Conservation (phyloP, 2,113 vertebrate species). For the Callaeas wilsoni region DNA sequence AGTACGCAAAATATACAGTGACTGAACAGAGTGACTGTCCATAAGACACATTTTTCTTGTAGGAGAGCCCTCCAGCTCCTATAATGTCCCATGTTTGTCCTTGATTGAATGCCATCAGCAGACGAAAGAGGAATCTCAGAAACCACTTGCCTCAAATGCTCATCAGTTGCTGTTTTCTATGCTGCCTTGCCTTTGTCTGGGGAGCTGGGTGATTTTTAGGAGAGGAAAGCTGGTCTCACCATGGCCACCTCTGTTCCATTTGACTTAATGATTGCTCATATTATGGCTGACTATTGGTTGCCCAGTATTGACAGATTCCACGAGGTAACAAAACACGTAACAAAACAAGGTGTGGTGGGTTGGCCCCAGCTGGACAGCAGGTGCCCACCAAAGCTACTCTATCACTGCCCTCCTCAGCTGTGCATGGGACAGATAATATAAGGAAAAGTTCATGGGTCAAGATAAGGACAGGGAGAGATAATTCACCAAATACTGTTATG, state of each 20-base stretch:
- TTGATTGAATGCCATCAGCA: not conserved
- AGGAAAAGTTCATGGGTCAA: fast-evolving
- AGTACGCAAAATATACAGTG: not conserved
- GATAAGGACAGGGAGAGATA: not conserved
- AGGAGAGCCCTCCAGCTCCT: not conserved
- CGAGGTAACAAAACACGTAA: not conserved
- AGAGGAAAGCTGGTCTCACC: not conserved
- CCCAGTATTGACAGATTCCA: not conserved
- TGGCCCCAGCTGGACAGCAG: fast-evolving
- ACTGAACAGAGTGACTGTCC: not conserved
- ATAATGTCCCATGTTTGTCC: not conserved
- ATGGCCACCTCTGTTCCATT: not conserved
- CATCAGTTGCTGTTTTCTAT: not conserved
- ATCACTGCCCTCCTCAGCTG: not conserved
- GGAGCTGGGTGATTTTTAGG: not conserved
- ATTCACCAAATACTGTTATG: not conserved
- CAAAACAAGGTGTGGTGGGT: not conserved
- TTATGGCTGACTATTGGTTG: not conserved
- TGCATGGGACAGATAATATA: not conserved
- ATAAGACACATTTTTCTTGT: not conserved
- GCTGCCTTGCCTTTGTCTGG: not conserved
- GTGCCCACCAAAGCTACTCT: not conserved
- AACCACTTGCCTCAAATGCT: not conserved
- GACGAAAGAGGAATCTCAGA: not conserved
- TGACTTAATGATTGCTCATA: not conserved